phyloP scores from a whole-genome alignment of 1,140 invertebrate species.

The Sycobia sp. region DNA sequence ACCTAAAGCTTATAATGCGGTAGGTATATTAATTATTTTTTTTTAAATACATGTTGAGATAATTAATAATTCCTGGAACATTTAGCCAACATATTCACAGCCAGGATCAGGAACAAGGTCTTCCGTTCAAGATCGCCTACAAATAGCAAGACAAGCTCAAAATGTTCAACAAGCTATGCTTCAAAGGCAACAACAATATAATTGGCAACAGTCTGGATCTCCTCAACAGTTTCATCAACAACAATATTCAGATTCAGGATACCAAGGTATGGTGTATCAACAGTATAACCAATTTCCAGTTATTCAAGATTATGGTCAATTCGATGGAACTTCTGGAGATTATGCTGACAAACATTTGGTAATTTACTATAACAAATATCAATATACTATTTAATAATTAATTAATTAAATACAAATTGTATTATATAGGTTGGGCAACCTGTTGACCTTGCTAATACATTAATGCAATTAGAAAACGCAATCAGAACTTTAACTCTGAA shows the following conservation, averaged over 20 bases:
- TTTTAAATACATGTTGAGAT: not conserved
- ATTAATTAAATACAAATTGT: too few species aligned
- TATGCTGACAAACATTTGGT: constrained; percentile 41
- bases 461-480: constrained; percentile 63
- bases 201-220: constrained; percentile 22
- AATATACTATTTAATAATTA: not conserved
- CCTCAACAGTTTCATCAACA: constrained; percentile 33
- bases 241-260: constrained; percentile 36
- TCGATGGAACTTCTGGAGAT: constrained; percentile 41
- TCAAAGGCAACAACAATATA: constrained; percentile 26
- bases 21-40: constrained; percentile 11
- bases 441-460: constrained; percentile 39
- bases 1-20: constrained; percentile 39
- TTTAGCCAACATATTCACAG: not conserved
- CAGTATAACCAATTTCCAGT: constrained; percentile 36
- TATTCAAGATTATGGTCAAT: constrained; percentile 38
- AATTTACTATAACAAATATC: not conserved
- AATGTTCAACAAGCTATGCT: constrained; percentile 26
- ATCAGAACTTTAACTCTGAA: constrained; percentile 67
- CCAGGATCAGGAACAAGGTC: not conserved
- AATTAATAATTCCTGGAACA: not conserved
- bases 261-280: constrained; percentile 35
- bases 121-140: constrained; percentile 45
- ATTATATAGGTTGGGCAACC: constrained; percentile 27
- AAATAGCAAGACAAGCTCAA: constrained; percentile 37